A percentile compares a stretch with the other conserved stretches of the same genome.
These are phyloP conservation scores for Pterostichus madidus DNA, from an alignment of 2,888 invertebrate species.

Conservation along the genomic window DNA sequence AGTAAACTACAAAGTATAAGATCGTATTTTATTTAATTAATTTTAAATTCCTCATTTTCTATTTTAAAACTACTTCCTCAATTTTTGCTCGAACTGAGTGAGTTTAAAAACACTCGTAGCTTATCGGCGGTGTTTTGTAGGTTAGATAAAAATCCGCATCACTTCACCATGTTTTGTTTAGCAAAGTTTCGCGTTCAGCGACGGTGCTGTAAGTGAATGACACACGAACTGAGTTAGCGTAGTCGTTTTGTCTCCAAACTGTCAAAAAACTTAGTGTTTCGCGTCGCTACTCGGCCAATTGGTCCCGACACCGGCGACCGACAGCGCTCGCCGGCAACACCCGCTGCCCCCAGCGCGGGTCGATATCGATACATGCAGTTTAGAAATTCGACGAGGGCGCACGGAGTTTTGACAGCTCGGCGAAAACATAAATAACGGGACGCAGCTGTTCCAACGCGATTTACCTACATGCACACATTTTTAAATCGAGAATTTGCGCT, in stretches of 20 bases:
- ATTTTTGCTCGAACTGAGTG: not conserved
- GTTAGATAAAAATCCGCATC: conserved; percentile 5
- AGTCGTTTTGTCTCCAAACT: conserved; percentile 39
- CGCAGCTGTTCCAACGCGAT: conserved; percentile 22
- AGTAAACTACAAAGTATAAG: no score
- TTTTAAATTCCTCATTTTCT: no score
- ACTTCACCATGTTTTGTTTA: conserved; percentile 35
- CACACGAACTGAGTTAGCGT: conserved; percentile 42
- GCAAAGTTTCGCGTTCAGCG: conserved; percentile 30
- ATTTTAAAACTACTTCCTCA: not conserved
- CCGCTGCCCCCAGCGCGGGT: not conserved
- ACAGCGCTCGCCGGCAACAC: no score
- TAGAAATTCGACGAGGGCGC: conserved; percentile 3
- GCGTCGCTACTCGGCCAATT: conserved; percentile 13
- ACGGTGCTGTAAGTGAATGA: conserved; percentile 29
- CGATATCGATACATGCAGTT: conserved; percentile 45
- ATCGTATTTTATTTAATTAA: no score
- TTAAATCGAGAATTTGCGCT: conserved; percentile 27
- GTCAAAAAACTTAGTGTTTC: conserved; percentile 45
- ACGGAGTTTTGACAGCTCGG: conserved; percentile 18
- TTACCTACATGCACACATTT: conserved; percentile 30
- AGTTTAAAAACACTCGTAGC: conserved; percentile 14
- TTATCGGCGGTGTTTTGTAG: conserved; percentile 27
- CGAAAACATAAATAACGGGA: conserved; percentile 37
- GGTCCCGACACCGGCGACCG: conserved; percentile 1